Base-by-base conservation (phyloP, 2,113 vertebrate species). In the Oreocharis arfaki region DNA sequence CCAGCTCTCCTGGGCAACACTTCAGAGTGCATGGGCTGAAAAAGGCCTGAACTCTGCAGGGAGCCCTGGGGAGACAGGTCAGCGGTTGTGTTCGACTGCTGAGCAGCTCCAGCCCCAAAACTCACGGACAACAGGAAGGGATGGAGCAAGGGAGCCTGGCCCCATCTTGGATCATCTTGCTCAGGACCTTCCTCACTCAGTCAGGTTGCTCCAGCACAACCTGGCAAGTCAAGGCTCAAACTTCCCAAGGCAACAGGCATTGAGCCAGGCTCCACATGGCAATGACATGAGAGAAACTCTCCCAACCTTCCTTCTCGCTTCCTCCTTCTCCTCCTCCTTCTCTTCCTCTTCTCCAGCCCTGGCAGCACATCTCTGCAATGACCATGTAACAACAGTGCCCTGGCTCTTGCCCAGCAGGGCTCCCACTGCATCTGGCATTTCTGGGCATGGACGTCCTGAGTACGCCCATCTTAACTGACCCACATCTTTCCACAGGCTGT, bases 391-490 rank as follows among this genome's bases (percentile, higher is more conserved):
- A 7, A 70, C 87, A 96, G 69, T 3, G 0, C 71, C 52, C 63
- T 82, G 92, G 84, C 56, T 77, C 83, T 81, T 84, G 71, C 81
- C 89, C 75, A 87, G 73, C 63, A 55, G 19, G 33, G 60, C 64
- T 76, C 82, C 56, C 78, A 53, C 65, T 50, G 35, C 49, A 80
- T 20, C 55, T 81, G 90, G 55, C 41, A 53, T 61, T 85, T 90
- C 80, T 67, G 87, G 89, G 27, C 78, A 77, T 11, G 73, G 91
- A 67, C 84, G 73, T 83, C 37, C 64, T 10, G 56, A 37, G 65
- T 79, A 85, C 78, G 2, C 96, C 96, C 91, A 4, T 87, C 81
- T 90, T 95, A 96, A 97, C 90, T 95, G 95, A 94, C 95, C 92
- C 96, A 93, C 86, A 95, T 96, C 97, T 97, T 21, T 89, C 61